Conservation (phyloP, 2,888 invertebrate species). For the Drosophila prolongata region DNA sequence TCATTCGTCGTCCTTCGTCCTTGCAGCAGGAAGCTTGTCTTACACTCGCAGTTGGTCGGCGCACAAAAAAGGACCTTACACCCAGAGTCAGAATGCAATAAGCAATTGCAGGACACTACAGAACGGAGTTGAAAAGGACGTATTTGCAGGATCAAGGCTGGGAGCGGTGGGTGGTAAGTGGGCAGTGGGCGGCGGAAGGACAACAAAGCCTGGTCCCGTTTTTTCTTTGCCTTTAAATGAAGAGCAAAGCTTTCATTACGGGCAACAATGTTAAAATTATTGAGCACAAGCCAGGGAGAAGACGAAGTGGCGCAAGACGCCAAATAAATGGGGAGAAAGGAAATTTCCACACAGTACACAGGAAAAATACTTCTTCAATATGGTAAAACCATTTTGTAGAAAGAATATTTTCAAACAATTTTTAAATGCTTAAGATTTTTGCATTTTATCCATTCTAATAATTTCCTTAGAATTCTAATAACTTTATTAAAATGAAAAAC, state of each 20-base stretch:
- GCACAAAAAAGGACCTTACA: conserved; percentile 67
- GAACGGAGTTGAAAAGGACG: conserved; percentile 14
- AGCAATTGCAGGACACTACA: conserved; percentile 45
- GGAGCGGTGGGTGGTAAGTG: not conserved
- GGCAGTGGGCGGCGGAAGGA: not conserved
- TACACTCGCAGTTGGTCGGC: conserved; percentile 60
- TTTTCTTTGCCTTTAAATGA: conserved; percentile 69
- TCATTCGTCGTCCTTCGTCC: conserved; percentile 15
- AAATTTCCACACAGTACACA: conserved; percentile 10
- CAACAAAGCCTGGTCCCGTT: conserved; percentile 35
- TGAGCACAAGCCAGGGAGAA: conserved; percentile 59
- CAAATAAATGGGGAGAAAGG: too few species aligned
- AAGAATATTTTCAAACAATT: too few species aligned
- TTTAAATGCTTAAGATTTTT: too few species aligned
- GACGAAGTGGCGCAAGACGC: conserved; percentile 16
- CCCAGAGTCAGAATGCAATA: conserved; percentile 38
- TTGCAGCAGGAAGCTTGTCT: conserved; percentile 66
- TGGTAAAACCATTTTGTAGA: too few species aligned
- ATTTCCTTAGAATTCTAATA: too few species aligned
- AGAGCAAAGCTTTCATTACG: conserved; percentile 83
- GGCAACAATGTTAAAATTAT: conserved; percentile 83
- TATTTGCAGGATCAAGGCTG: conserved; percentile 29
- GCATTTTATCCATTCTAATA: too few species aligned
- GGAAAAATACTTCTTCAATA: not conserved
- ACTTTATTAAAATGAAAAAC: too few species aligned